Evolutionary conservation across 1,140 invertebrate genomes (phyloP).

Genomic region (Melanaphis sacchari): DNA sequence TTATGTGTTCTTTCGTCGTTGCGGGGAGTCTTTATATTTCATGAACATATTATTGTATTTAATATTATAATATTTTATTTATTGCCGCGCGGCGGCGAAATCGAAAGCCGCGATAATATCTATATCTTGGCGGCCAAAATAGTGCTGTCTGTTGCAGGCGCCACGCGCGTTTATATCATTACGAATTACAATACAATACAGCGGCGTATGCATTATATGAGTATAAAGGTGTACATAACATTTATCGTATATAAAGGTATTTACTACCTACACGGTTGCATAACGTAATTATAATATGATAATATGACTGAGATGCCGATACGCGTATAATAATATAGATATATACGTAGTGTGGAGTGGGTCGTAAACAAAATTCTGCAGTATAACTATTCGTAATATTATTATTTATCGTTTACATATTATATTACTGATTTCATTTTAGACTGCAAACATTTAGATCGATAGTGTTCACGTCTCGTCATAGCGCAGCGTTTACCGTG

Average conservation of each 20-base stretch:
- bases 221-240: too few species aligned
- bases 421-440: background rate
- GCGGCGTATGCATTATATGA: background rate
- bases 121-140: background rate
- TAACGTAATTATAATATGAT: background rate
- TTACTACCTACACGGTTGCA: background rate
- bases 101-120: constrained; percentile 15
- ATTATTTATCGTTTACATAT: background rate
- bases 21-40: constrained; percentile 23
- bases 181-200: background rate
- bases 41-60: background rate
- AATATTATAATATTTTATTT: constrained; percentile 14
- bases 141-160: background rate
- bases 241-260: background rate
- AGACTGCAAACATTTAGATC: background rate
- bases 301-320: background rate
- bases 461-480: background rate
- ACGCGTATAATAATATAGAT: background rate
- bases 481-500: background rate
- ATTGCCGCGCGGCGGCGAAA: constrained; percentile 13
- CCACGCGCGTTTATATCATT: background rate
- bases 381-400: background rate
- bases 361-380: background rate
- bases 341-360: too few species aligned
- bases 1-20: background rate